phyloP scores from a whole-genome alignment of 2,888 invertebrate genomes.

The Seira ritae region DNA sequence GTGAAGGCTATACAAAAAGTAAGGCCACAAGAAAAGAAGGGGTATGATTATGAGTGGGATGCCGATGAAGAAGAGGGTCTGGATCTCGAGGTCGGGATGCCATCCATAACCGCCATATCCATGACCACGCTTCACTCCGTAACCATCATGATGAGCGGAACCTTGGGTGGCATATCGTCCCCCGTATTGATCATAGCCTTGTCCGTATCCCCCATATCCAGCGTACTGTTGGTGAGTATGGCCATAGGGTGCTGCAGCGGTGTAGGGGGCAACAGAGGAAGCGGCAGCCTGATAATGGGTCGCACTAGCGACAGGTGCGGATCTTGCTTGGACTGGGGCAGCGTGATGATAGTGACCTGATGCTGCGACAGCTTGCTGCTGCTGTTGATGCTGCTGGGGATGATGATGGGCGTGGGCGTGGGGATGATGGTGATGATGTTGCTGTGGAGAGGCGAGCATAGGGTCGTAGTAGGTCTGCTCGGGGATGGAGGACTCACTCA shows the following conservation, averaged over 20 bases:
- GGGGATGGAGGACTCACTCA: slow-evolving; percentile 14
- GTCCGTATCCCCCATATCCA: slow-evolving; percentile 16
- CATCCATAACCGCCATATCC: slow-evolving; percentile 49
- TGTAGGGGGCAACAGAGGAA: slow-evolving; percentile 14
- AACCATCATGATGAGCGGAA: slow-evolving; percentile 44
- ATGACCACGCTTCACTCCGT: slow-evolving; percentile 45
- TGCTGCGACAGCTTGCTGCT: slow-evolving; percentile 25
- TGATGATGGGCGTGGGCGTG: too few relatives aligned
- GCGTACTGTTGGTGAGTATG: slow-evolving; percentile 18
- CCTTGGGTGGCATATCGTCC: slow-evolving; percentile 40
- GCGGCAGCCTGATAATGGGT: slow-evolving; percentile 25
- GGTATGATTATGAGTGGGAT: slow-evolving; percentile 64
- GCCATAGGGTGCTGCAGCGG: slow-evolving; percentile 29
- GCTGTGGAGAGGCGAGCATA: slow-evolving; percentile 2
- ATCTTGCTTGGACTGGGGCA: slow-evolving; percentile 32
- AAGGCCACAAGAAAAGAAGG: slow-evolving; percentile 62
- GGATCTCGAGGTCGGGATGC: slow-evolving; percentile 60
- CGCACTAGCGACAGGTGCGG: slow-evolving; percentile 10
- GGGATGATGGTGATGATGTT: slow-evolving; percentile 22
- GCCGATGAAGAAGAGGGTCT: slow-evolving; percentile 58
- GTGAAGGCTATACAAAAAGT: slow-evolving; percentile 58
- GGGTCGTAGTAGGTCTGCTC: slow-evolving; percentile 39
- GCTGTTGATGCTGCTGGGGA: slow-evolving; percentile 24
- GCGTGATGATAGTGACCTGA: slow-evolving; percentile 34
- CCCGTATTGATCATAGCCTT: slow-evolving; percentile 41